Conservation (phyloP, 2,113 vertebrate genomes). For the Oophaga pumilio region DNA sequence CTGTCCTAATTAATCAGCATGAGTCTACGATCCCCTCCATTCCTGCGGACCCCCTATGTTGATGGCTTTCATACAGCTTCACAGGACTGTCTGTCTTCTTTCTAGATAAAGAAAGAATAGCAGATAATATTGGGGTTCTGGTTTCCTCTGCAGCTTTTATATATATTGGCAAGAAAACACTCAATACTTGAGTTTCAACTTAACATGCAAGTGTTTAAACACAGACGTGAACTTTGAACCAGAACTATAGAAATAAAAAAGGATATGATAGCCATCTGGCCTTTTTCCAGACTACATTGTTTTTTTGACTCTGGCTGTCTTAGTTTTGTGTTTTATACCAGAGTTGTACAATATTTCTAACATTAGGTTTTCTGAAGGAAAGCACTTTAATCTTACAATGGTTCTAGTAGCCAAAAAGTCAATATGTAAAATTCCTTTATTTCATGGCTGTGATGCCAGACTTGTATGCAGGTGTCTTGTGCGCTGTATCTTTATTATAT, state of each 20-base stretch:
- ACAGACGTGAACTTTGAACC: conserved; percentile 27
- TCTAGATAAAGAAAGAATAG: background rate
- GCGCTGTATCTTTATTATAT: background rate
- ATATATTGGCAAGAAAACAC: conserved; percentile 22
- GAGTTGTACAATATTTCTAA: background rate
- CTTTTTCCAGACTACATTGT: background rate
- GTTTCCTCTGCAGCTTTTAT: conserved; percentile 11
- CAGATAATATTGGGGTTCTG: conserved; percentile 10
- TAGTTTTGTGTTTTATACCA: background rate
- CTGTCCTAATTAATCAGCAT: background rate
- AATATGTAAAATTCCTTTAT: too few relatives aligned
- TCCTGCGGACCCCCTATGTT: background rate
- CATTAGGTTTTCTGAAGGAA: background rate
- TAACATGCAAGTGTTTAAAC: conserved; percentile 21
- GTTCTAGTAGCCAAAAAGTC: background rate
- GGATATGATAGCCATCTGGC: conserved; percentile 25
- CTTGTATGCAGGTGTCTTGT: background rate
- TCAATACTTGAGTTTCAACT: background rate
- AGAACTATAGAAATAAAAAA: conserved; percentile 21
- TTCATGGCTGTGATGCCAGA: too few relatives aligned
- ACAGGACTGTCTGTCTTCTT: background rate
- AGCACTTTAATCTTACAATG: background rate
- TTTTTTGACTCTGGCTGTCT: background rate
- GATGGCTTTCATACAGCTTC: too few relatives aligned
- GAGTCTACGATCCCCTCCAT: background rate